Evolutionary conservation across 1,140 invertebrate species (phyloP).

Genomic region (Octopus sinensis): DNA sequence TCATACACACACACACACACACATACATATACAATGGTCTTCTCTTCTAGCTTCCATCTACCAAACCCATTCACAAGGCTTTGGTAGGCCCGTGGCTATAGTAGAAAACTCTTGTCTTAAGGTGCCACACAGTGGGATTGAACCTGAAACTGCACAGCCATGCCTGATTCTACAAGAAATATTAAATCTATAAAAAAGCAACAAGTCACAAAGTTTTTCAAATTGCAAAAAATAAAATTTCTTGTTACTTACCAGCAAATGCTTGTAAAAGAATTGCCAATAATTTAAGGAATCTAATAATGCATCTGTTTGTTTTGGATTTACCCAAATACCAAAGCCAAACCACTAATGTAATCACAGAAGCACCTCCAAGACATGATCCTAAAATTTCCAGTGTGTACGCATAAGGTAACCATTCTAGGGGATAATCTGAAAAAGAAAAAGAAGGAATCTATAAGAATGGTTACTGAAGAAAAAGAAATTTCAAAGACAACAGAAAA

Average conservation of each 20-base stretch:
- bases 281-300: not conserved
- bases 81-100: no score
- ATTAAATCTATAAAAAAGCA: no score
- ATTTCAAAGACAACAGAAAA: not conserved
- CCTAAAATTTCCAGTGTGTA: conserved; percentile 1
- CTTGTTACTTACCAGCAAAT: conserved; percentile 3
- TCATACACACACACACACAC: no score
- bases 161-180: no score
- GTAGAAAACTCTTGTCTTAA: no score
- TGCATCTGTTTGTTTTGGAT: not conserved
- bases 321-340: conserved; percentile 14
- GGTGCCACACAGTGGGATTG: no score
- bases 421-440: conserved; percentile 8
- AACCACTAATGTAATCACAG: not conserved
- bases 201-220: not conserved
- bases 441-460: not conserved
- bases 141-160: no score
- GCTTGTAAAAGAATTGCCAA: conserved; percentile 2
- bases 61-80: no score
- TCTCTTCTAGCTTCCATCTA: no score
- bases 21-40: no score
- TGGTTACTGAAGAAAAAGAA: not conserved
- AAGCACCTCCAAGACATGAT: not conserved
- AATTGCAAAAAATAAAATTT: not conserved
- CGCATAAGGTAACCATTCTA: not conserved